phyloP scores from a whole-genome alignment of 1,140 invertebrate species.

The Pectinophora gossypiella region DNA sequence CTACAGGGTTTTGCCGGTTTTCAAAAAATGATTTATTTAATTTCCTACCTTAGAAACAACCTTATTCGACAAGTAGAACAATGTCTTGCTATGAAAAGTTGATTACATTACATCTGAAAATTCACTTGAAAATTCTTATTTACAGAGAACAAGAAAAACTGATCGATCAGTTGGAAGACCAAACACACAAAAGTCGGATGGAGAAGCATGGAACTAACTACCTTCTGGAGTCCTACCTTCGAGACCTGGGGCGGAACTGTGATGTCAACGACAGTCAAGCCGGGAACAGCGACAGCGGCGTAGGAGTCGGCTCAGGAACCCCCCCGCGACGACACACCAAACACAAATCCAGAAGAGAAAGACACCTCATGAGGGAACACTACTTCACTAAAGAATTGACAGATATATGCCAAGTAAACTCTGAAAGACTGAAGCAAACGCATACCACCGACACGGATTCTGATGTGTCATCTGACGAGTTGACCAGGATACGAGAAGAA shows the following conservation, averaged over 20 bases:
- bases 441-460: constrained; percentile 71
- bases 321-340: constrained; percentile 69
- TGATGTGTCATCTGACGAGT: constrained; percentile 68
- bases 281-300: constrained; percentile 77
- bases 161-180: constrained; percentile 85
- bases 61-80: too few relatives aligned
- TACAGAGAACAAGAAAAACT: constrained; percentile 85
- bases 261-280: constrained; percentile 73
- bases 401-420: constrained; percentile 71
- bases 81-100: too few relatives aligned
- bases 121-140: constrained; percentile 20
- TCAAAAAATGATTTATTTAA: too few relatives aligned
- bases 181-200: constrained; percentile 82
- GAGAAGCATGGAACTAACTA: constrained; percentile 88
- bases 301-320: constrained; percentile 68
- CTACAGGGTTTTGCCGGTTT: too few relatives aligned
- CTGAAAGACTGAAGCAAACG: constrained; percentile 68
- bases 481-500: constrained; percentile 76
- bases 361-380: constrained; percentile 71
- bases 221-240: constrained; percentile 85
- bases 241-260: constrained; percentile 63
- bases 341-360: constrained; percentile 71
- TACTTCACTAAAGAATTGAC: constrained; percentile 73
- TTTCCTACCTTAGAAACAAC: too few relatives aligned
- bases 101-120: not conserved